Conservation (phyloP, 2,113 vertebrate species). For the Calidris pugnax region DNA sequence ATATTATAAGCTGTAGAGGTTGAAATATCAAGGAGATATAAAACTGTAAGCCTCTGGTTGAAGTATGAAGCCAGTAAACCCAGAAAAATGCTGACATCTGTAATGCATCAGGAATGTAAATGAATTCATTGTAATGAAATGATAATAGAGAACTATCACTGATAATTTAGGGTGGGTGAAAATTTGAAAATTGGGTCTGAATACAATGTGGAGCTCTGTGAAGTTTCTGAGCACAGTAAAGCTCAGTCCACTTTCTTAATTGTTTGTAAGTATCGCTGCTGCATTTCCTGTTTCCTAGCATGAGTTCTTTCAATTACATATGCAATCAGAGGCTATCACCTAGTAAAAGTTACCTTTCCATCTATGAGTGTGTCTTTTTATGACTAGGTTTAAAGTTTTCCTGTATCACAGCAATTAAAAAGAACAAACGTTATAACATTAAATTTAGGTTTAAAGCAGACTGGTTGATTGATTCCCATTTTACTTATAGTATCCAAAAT, state of each 20-base stretch:
- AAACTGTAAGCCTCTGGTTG: not conserved
- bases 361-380: not conserved
- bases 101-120: not conserved
- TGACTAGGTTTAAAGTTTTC: not conserved
- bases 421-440: not conserved
- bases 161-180: not conserved
- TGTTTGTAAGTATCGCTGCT: not conserved
- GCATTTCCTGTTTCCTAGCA: not conserved
- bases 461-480: not conserved
- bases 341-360: not conserved
- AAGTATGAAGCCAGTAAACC: not conserved
- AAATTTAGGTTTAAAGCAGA: not conserved
- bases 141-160: not conserved
- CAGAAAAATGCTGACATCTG: not conserved
- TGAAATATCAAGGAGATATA: not conserved
- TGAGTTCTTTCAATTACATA: not conserved
- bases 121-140: not conserved
- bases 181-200: not conserved
- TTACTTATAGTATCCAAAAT: not conserved
- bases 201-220: not conserved
- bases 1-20: not conserved
- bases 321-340: not conserved
- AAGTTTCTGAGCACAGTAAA: not conserved
- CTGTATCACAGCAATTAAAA: not conserved
- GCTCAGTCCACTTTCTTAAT: not conserved